Evolutionary conservation across 2,113 vertebrate species (phyloP), one percentile per base, ranked within the genome.

Genomic region (Gobiocypris rarus): DNA sequence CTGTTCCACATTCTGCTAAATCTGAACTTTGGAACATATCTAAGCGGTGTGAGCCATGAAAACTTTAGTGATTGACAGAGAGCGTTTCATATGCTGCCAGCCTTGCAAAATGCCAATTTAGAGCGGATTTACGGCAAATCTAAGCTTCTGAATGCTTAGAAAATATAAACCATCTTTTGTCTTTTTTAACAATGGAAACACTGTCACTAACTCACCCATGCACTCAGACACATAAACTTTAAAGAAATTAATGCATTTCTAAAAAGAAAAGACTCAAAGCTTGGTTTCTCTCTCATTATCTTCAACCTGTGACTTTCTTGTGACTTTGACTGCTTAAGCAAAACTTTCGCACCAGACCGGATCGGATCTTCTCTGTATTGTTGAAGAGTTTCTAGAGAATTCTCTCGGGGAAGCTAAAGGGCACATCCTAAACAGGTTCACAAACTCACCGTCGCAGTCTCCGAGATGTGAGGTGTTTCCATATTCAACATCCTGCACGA

Each of bases 401-500:
- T 67, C 24, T 50, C 78, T 50, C 1, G 58, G 76, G 38, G 50
- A 34, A 38, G 74, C 45, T n/a, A 76, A 75, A 58, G 50, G 26
- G 38, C 71, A 28, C 71, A 26, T 74, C 45, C 71, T 11, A 24
- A 45, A 50, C 71, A 50, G 43, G 52, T 41, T 77, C 77, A 56
- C 28, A 56, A 70, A 59, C 96, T 92, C 89, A 99, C 98, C 97
- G 75, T 97, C 96, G 61, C 98, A 99, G 91, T 98, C 97, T 65
- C 96, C 97, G 77, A 99, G 92, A 86, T 96, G 95, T n/a, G 96
- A 94, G 0, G 95, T 96, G 93, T 96, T 97, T 84, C 95, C 92
- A 15, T 96, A 96, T 0, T 94, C 91, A 28, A 97, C 93, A 54
- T 99, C 97, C 92, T 99, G 98, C 88, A 97, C 96, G 31, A 98